Base-by-base conservation (phyloP, 2,888 invertebrate genomes). In the Pycnomerus fuliginosus region DNA sequence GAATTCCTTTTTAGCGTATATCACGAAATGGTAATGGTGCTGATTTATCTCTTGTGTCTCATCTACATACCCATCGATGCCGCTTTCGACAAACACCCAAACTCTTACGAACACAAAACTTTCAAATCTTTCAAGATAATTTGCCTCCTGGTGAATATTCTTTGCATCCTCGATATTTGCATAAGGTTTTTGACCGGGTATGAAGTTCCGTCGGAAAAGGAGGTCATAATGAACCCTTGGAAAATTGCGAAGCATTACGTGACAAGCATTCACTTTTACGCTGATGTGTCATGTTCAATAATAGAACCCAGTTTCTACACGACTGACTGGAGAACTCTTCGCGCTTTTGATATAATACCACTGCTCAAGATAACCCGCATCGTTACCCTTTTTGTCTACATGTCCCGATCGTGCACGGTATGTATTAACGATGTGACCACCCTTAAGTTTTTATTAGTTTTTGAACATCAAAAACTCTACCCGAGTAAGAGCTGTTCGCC, bases 41-140 rank as follows among this genome's bases (percentile, higher is more conserved):
- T 45, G 50, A 15, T 44, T 51, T 28, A 44, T 23, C 11, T 39
- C 10, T 3, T 41, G 3, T 22, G 32, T 2, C 16, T 36, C 12
- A 23, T 38, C 13, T 28, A 27, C 7, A 27, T 34, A 23, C 33
- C 41, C 4, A 35, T 32, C 14, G 16, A 39, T 10, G 22, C 37
- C 8, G 32, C 34, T 22, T 45, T 35, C 35, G 40, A 35, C 4
- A 7, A 7, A 20, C 20, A 4, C 4, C 4, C 20, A 7, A 4
- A 20, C 5, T 4, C 4, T 7, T 7, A 4, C 5, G 7, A 20
- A 20, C 7, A 20, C 20, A 27, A 34, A n/a, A 30, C 3, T 7
- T 29, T 22, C 42, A 15, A 2, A 42, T 74, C 45, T 52, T 64
- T 29, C 65, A 69, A n/a, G n/a, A n/a, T n/a, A n/a, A n/a, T n/a